These are phyloP conservation scores for Saccopteryx bilineata DNA, from an alignment of 2,113 vertebrate species.

Conservation along the genomic window DNA sequence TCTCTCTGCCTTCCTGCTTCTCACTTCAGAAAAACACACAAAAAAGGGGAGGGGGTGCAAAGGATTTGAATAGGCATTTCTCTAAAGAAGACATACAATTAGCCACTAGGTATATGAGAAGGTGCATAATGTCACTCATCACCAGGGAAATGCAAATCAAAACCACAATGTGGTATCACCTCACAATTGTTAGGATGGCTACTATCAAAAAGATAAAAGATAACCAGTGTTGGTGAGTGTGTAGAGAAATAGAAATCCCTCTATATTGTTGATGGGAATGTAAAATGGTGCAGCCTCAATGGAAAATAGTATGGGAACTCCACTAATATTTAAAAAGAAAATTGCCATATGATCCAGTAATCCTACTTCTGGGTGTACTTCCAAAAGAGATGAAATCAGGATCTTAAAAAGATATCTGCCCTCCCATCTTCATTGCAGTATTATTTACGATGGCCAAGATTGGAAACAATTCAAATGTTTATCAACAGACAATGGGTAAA, in stretches of 20 bases:
- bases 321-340: background rate
- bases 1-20: too few species aligned
- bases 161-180: background rate
- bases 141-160: background rate
- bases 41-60: too few species aligned
- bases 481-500: too few species aligned
- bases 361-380: background rate
- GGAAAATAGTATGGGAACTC: background rate
- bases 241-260: background rate
- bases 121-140: too few species aligned
- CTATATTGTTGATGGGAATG: too few species aligned
- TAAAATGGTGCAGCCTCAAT: background rate
- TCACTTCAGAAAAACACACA: too few species aligned
- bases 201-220: background rate
- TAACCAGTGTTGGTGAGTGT: background rate
- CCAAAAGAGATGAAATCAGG: background rate
- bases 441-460: background rate
- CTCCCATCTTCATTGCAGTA: background rate
- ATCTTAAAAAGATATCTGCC: background rate
- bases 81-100: too few species aligned
- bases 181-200: background rate
- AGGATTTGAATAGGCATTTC: too few species aligned
- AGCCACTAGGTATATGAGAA: too few species aligned
- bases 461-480: too few species aligned
- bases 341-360: background rate